Evolutionary conservation across 2,888 invertebrate species (phyloP).

Genomic region (Pristionchus mayeri): DNA sequence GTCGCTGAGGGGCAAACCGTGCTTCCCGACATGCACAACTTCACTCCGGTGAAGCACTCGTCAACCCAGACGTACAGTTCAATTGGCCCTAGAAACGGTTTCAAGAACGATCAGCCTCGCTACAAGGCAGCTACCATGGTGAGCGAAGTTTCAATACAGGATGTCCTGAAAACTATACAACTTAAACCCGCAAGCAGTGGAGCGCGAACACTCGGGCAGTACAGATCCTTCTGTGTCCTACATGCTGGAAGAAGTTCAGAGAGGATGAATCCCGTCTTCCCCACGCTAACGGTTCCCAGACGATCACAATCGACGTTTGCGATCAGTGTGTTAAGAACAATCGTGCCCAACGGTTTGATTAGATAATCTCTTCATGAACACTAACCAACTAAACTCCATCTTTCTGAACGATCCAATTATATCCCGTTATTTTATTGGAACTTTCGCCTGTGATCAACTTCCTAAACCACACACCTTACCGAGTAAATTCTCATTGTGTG

Average conservation of each 20-base stretch:
- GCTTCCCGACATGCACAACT: too few relatives aligned
- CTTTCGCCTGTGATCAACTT: conserved; percentile 12
- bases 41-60: too few relatives aligned
- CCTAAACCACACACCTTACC: background rate
- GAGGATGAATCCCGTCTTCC: background rate
- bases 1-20: background rate
- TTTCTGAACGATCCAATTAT: background rate
- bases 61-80: background rate
- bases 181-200: background rate
- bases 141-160: too few relatives aligned
- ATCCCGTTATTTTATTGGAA: background rate
- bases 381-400: background rate
- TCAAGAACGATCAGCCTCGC: background rate
- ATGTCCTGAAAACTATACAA: too few relatives aligned
- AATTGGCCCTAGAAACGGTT: background rate
- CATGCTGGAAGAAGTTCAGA: background rate
- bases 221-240: background rate
- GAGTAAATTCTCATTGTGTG: background rate
- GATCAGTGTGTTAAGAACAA: conserved; percentile 28
- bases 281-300: background rate
- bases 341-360: background rate
- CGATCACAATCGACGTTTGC: background rate
- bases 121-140: background rate
- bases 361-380: background rate
- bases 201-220: background rate